phyloP scores from a whole-genome alignment of 2,797 vertebrate genomes.

The Rousettus madagascariensis region DNA sequence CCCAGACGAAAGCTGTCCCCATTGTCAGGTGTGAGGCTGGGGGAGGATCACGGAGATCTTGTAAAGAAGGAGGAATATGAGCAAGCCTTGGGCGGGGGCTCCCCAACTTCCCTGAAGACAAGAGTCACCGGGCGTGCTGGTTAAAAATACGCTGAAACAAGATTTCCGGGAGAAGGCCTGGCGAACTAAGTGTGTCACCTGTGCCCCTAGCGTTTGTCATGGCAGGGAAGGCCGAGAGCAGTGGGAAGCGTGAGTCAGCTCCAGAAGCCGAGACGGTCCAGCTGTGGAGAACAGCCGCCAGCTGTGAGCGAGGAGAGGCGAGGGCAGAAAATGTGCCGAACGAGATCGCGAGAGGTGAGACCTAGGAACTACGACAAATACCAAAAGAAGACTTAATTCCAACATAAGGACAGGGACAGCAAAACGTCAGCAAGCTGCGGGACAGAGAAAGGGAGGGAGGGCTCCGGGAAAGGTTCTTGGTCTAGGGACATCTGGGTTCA shows the following conservation, averaged over 20 bases:
- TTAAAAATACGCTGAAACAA: not conserved
- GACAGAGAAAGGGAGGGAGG: not conserved
- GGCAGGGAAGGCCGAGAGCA: not conserved
- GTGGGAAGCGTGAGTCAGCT: not conserved
- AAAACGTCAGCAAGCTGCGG: not conserved
- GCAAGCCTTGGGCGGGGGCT: not conserved
- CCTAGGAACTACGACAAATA: not conserved
- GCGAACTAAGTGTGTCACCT: not conserved
- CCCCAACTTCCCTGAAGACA: not conserved
- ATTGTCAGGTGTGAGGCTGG: not conserved
- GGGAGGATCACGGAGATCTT: not conserved
- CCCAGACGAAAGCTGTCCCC: not conserved
- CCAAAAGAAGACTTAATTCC: not conserved
- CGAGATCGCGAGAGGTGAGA: not conserved
- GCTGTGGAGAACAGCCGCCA: not conserved
- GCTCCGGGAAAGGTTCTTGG: not conserved
- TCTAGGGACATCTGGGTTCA: not conserved
- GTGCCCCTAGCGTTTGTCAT: not conserved
- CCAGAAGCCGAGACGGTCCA: not conserved
- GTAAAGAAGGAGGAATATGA: not conserved
- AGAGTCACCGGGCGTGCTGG: not conserved
- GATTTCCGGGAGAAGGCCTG: not conserved
- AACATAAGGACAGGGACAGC: not conserved
- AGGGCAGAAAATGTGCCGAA: not conserved
- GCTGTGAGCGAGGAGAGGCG: fast-evolving